These are phyloP conservation scores for Holocentrus rufus DNA, from an alignment of 2,797 vertebrate genomes.

Conservation along the genomic window DNA sequence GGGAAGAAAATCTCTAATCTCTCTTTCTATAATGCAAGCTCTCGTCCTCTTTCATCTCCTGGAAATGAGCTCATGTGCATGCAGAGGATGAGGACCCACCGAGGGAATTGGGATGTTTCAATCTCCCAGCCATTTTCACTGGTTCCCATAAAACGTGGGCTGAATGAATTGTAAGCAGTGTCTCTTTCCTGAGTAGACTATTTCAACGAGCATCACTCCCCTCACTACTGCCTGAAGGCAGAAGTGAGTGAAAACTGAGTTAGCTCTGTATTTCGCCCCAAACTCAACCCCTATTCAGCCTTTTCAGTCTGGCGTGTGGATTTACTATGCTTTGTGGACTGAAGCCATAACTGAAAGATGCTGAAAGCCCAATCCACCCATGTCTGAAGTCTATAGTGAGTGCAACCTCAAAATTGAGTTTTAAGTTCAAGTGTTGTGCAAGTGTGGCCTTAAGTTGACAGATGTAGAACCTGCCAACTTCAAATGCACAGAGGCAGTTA, in stretches of 20 bases:
- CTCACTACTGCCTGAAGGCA: slow-evolving; percentile 54
- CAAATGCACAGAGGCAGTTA: not conserved
- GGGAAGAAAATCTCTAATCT: slow-evolving; percentile 56
- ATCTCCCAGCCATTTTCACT: slow-evolving; percentile 52
- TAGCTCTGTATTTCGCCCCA: slow-evolving; percentile 46
- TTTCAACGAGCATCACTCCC: slow-evolving; percentile 35
- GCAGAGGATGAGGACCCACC: slow-evolving; percentile 53
- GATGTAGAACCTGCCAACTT: slow-evolving; percentile 1
- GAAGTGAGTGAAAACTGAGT: slow-evolving; percentile 33
- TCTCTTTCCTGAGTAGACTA: slow-evolving; percentile 32
- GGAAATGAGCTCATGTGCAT: slow-evolving; percentile 59
- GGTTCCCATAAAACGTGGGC: slow-evolving; percentile 55
- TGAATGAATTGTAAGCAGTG: slow-evolving; percentile 60
- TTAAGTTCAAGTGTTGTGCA: slow-evolving; percentile 19
- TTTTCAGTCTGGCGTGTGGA: slow-evolving; percentile 51
- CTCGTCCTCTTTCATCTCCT: slow-evolving; percentile 64
- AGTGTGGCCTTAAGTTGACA: slow-evolving; percentile 4
- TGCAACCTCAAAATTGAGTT: slow-evolving; percentile 10
- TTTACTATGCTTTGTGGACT: slow-evolving; percentile 47
- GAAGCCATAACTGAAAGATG: slow-evolving; percentile 9
- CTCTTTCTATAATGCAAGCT: slow-evolving; percentile 45
- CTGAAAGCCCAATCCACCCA: not conserved
- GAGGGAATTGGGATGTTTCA: slow-evolving; percentile 67
- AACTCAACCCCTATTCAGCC: slow-evolving; percentile 56
- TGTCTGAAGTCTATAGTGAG: slow-evolving; percentile 30